phyloP scores from a whole-genome alignment of 2,888 invertebrate genomes.

The Leptarthrus brevirostris region DNA sequence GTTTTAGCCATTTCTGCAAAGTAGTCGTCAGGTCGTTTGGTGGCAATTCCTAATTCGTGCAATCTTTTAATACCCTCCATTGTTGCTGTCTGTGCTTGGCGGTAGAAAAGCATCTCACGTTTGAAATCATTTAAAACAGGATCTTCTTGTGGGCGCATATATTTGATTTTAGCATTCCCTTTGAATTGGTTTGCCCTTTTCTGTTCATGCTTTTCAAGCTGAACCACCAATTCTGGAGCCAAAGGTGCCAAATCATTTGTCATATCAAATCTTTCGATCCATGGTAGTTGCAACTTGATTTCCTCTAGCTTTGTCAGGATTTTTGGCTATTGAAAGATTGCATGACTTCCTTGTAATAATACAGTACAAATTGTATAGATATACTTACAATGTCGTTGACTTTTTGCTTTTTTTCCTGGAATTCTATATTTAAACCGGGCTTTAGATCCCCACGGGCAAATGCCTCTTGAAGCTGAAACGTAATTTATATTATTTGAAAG shows the following conservation, averaged over 20 bases:
- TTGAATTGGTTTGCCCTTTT: conserved; percentile 74
- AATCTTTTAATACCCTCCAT: conserved; percentile 82
- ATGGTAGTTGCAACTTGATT: conserved; percentile 79
- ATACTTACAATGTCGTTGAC: conserved; percentile 80
- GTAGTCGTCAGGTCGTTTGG: conserved; percentile 92
- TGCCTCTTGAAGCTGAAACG: conserved; percentile 85
- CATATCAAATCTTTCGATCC: conserved; percentile 88
- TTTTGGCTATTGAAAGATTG: conserved; percentile 58
- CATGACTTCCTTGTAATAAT: not conserved
- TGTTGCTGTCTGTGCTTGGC: conserved; percentile 89
- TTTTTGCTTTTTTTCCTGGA: conserved; percentile 70
- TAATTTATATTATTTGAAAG: conserved; percentile 17
- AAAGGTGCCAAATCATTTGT: conserved; percentile 81
- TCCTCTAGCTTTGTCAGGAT: conserved; percentile 79
- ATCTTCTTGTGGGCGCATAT: conserved; percentile 76
- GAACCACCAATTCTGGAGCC: conserved; percentile 85
- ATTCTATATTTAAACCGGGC: conserved; percentile 83
- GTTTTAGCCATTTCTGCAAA: conserved; percentile 99
- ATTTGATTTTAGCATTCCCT: conserved; percentile 77
- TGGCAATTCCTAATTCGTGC: conserved; percentile 79
- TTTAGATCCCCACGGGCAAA: conserved; percentile 86
- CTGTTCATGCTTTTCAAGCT: conserved; percentile 80
- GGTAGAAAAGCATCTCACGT: conserved; percentile 86
- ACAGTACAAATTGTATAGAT: no score
- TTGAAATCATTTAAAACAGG: conserved; percentile 91